Conservation (phyloP, 2,113 vertebrate species). For the Coracopsis vasa region DNA sequence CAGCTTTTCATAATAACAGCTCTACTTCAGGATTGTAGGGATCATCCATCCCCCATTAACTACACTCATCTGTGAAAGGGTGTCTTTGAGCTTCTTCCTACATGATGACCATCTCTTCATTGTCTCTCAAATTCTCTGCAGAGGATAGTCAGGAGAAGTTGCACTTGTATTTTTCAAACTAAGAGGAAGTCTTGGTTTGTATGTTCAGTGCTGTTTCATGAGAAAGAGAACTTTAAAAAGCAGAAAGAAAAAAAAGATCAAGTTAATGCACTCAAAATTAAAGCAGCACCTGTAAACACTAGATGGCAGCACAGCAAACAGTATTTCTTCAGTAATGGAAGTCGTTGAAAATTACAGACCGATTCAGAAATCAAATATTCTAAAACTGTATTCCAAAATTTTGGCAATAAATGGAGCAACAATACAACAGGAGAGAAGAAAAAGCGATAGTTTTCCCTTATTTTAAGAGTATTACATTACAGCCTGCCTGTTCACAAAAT, state of each 20-base stretch:
- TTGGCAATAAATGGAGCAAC: background rate
- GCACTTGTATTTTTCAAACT: background rate
- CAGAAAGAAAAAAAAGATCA: too few relatives aligned
- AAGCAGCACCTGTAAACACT: background rate
- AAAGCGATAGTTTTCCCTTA: background rate
- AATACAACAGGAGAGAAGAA: background rate
- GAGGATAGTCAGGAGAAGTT: background rate
- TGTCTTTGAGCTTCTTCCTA: background rate
- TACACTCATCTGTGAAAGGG: background rate
- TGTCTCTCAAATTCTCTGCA: background rate
- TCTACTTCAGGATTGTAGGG: background rate
- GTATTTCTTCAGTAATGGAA: background rate
- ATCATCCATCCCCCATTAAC: fast-evolving
- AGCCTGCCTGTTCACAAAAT: background rate
- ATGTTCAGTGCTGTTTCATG: background rate
- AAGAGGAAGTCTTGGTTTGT: background rate
- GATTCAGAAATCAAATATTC: background rate
- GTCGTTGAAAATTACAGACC: background rate
- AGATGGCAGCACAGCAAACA: constrained; percentile 69
- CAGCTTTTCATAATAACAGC: background rate
- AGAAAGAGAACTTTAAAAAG: background rate
- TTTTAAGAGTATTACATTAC: background rate
- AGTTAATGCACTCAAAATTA: background rate
- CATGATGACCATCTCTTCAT: background rate
- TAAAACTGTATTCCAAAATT: background rate